A percentile compares a stretch with the other conserved stretches of the same genome.
Conservation (phyloP, 2,888 invertebrate species). For the Drosophila lacicola region DNA sequence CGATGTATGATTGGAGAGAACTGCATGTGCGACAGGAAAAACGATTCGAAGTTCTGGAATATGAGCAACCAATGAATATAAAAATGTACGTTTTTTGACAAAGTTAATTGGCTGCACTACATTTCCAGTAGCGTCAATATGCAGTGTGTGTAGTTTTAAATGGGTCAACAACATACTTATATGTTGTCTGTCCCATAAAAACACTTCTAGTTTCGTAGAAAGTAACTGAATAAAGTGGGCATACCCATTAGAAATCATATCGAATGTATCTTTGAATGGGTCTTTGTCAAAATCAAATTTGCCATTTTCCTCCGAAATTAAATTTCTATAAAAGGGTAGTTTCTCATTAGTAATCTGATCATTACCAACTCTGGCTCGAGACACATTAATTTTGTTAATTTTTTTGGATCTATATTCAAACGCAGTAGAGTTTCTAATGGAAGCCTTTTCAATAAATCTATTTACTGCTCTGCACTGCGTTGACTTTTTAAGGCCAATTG, state of each 20-base stretch:
- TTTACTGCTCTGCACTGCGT: no score
- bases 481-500: no score
- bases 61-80: background rate
- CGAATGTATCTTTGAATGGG: background rate
- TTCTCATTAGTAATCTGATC: background rate
- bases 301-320: background rate
- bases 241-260: background rate
- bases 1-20: conserved; percentile 1
- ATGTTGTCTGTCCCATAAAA: no score
- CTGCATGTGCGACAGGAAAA: background rate
- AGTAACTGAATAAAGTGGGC: background rate
- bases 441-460: no score
- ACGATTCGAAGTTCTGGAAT: background rate
- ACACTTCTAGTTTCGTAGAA: background rate
- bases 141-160: no score
- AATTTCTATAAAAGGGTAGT: background rate
- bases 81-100: no score
- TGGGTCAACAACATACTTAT: no score
- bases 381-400: no score
- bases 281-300: conserved; percentile 1
- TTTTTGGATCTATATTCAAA: background rate
- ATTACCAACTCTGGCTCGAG: background rate
- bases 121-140: no score
- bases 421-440: no score
- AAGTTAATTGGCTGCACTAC: no score